Percentiles rank a stretch among this genome's conserved stretches.
phyloP scores from a whole-genome alignment of 92 coral and sea anemone species.

The Epizoanthus scotinus region DNA sequence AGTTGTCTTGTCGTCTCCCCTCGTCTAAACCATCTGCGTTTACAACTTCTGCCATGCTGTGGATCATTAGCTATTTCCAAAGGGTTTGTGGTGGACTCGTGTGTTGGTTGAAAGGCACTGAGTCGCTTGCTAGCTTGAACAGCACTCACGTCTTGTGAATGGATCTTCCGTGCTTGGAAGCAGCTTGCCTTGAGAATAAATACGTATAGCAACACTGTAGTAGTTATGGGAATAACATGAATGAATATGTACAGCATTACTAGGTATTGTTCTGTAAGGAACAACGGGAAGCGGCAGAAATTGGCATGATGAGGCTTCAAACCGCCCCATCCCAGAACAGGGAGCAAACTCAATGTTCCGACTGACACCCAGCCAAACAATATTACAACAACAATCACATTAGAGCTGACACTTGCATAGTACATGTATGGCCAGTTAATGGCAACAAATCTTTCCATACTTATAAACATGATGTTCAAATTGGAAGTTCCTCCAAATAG shows the following conservation, averaged over 20 bases:
- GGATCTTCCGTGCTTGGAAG: conserved; percentile 53
- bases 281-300: conserved; percentile 58
- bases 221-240: conserved; percentile 53
- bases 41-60: neutral
- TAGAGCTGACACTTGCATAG: conserved; percentile 16
- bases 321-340: conserved; percentile 1
- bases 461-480: conserved; percentile 60
- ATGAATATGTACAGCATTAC: conserved; percentile 44
- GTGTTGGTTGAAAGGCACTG: neutral
- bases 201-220: conserved; percentile 52
- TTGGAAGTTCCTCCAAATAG: conserved; percentile 69
- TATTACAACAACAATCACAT: neutral
- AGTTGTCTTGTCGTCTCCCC: conserved; percentile 54
- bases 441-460: conserved; percentile 61
- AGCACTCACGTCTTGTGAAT: conserved; percentile 43
- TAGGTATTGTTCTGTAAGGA: conserved; percentile 49
- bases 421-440: conserved; percentile 57
- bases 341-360: conserved; percentile 25
- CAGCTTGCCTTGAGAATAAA: conserved; percentile 65
- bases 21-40: neutral
- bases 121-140: neutral
- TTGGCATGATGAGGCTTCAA: neutral
- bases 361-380: conserved; percentile 52
- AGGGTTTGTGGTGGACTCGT: conserved; percentile 22
- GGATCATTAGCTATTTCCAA: neutral